phyloP scores from a whole-genome alignment of 2,888 invertebrate genomes.

The Oxytorus armatus region DNA sequence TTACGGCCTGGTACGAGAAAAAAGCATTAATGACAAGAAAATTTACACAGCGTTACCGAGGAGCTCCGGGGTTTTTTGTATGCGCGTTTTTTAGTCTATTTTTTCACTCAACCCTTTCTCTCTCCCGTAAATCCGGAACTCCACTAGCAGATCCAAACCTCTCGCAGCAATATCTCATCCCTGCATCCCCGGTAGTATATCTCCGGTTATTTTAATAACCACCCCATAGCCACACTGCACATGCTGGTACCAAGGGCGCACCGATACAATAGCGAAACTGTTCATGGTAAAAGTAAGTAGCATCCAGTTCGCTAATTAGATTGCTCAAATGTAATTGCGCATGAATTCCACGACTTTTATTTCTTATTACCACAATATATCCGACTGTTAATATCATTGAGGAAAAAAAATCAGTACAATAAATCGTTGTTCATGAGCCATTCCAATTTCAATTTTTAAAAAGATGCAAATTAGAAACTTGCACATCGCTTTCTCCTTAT shows the following conservation, averaged over 20 bases:
- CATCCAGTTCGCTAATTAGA: conserved; percentile 42
- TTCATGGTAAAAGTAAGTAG: conserved; percentile 9
- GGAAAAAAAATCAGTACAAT: too few relatives aligned
- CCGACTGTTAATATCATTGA: too few relatives aligned
- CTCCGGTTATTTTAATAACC: conserved; percentile 54
- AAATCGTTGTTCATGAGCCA: too few relatives aligned
- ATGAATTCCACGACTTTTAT: conserved; percentile 28
- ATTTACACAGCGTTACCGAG: conserved; percentile 66
- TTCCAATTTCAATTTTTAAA: background rate
- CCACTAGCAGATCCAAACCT: conserved; percentile 30
- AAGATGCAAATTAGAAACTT: too few relatives aligned
- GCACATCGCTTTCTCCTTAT: too few relatives aligned
- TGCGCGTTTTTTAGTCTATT: conserved; percentile 16
- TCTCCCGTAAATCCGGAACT: conserved; percentile 32
- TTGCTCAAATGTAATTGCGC: conserved; percentile 23
- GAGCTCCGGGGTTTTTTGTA: conserved; percentile 24
- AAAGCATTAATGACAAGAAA: conserved; percentile 65
- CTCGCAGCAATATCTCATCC: conserved; percentile 49
- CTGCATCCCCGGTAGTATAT: conserved; percentile 19
- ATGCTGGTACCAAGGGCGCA: background rate
- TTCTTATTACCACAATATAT: background rate
- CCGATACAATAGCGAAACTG: background rate
- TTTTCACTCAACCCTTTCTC: conserved; percentile 11
- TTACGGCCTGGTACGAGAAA: conserved; percentile 37
- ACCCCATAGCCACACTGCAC: conserved; percentile 35